Evolutionary conservation across 2,888 invertebrate genomes (phyloP), one percentile per base, ranked within the genome.

Genomic region (Himalopsyche japonica): DNA sequence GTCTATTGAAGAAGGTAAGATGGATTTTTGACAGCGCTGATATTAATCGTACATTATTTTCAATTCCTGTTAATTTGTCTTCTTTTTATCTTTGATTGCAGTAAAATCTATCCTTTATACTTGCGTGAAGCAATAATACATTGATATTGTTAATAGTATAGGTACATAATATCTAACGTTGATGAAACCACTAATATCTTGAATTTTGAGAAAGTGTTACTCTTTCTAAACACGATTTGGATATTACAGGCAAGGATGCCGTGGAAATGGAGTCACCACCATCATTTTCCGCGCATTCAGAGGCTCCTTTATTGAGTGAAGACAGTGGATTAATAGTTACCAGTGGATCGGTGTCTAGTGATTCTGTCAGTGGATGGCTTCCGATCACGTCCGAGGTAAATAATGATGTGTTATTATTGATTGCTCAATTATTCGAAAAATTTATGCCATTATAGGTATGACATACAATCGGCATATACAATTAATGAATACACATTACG

Each of bases 321-420:
- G 95, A 95, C 89, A 95, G 95, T 92, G 95, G 95, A 89, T 93
- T 95, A 88, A 91, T 95, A 88, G 91, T 94, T 89, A 94, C 94
- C 88, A 95, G 95, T 91, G 95, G 95, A 88, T 95, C 95, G 87
- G 94, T 95, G 90, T 95, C 95, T 87, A 95, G 95, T 90, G 95
- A 94, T 90, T 95, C 95, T 88, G 94, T 94, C 88, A 94, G 93
- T 90, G 94, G 93, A 89, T 93, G 93, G 91, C 94, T 93, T 90
- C 93, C 94, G 90, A 93, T 94, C 89, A 92, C 93, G 87, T 94
- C 94, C 89, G 95, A 95, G 93, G 95, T 95, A 91, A 89, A 48
- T 76, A 20, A 24, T 57, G 2, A 43, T 43, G 43, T 43, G 5
- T n/a, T 70, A 15, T 32, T 76, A 57, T 57, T 57, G 8, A 57